Evolutionary conservation across 1,140 invertebrate genomes (phyloP).

Genomic region (Glomeris maerens): DNA sequence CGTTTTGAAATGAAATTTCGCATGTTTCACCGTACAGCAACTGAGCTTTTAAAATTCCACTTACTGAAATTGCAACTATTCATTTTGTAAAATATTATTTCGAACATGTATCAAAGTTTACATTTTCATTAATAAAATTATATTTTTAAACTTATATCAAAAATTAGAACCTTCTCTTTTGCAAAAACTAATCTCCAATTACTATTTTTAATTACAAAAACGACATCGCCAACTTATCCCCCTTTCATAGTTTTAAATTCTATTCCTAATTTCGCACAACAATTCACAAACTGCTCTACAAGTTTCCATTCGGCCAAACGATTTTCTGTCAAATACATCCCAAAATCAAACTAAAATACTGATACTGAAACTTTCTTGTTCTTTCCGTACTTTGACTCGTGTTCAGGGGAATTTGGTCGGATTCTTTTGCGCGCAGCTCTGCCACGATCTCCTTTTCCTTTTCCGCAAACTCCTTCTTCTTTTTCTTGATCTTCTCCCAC

Average conservation of each 20-base stretch:
- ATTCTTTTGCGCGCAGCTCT: constrained; percentile 32
- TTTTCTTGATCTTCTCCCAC: constrained; percentile 31
- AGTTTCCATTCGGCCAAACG: neutral
- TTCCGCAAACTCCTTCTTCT: constrained; percentile 37
- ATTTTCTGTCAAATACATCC: neutral
- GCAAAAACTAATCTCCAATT: too few relatives aligned
- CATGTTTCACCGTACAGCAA: too few relatives aligned
- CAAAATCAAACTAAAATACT: neutral
- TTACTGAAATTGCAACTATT: too few relatives aligned
- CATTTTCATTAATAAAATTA: too few relatives aligned
- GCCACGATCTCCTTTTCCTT: constrained; percentile 40
- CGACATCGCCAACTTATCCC: too few relatives aligned
- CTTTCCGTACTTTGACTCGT: neutral
- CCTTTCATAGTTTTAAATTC: neutral
- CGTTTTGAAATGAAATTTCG: too few relatives aligned
- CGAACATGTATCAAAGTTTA: too few relatives aligned
- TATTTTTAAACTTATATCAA: too few relatives aligned
- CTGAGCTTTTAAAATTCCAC: too few relatives aligned
- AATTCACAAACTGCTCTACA: neutral
- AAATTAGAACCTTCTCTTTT: too few relatives aligned
- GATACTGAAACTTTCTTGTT: neutral
- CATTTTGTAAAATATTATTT: too few relatives aligned
- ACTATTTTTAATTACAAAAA: too few relatives aligned
- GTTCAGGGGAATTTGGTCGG: constrained; percentile 1
- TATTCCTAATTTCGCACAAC: neutral